phyloP scores from a whole-genome alignment of 2,113 vertebrate species.

The Petrocephalus zakoni region DNA sequence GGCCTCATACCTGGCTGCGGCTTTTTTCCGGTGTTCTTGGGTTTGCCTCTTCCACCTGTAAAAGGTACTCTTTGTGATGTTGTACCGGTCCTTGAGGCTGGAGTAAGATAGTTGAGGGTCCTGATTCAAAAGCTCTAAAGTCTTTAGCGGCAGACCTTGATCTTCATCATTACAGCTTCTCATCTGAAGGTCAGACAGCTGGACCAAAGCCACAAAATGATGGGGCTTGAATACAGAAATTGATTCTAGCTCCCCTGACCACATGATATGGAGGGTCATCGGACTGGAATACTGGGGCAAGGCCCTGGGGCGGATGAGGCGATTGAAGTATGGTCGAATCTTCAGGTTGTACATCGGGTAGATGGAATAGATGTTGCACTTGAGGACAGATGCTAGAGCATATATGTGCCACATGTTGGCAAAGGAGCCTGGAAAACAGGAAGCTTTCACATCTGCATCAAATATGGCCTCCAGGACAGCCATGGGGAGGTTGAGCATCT shows the following conservation, averaged over 20 bases:
- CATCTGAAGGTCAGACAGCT: constrained; percentile 55
- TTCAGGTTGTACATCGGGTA: constrained; percentile 94
- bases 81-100: constrained; percentile 74
- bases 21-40: constrained; percentile 79
- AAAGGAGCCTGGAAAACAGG: constrained; percentile 84
- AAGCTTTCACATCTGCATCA: constrained; percentile 87
- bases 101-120: constrained; percentile 74
- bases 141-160: constrained; percentile 51
- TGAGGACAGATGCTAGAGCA: constrained; percentile 78
- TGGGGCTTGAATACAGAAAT: constrained; percentile 73
- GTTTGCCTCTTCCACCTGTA: constrained; percentile 90
- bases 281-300: constrained; percentile 47
- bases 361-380: constrained; percentile 87
- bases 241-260: constrained; percentile 77
- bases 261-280: constrained; percentile 84
- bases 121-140: constrained; percentile 62
- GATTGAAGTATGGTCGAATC: constrained; percentile 88
- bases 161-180: constrained; percentile 37
- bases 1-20: constrained; percentile 79
- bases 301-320: constrained; percentile 78
- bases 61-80: constrained; percentile 88
- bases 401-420: constrained; percentile 96
- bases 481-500: constrained; percentile 79
- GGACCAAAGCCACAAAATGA: constrained; percentile 80
- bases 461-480: constrained; percentile 88